Percentiles rank a stretch among this genome's conserved stretches.
Conservation (phyloP, 1,140 invertebrate species). For the Oryctes rhinoceros region DNA sequence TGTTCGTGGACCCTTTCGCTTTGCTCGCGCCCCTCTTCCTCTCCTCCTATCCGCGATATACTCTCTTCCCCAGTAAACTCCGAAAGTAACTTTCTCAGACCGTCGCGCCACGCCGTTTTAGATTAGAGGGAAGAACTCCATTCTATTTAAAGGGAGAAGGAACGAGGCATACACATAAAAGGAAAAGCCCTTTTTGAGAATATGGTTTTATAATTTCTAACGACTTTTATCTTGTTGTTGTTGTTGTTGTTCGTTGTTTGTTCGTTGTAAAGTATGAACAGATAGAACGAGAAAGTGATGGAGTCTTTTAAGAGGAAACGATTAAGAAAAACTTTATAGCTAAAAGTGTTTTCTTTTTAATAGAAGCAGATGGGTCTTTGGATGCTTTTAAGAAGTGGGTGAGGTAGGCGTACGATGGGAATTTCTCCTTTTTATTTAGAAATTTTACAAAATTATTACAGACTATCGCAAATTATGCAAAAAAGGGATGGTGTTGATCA, state of each 20-base stretch:
- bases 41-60: too few relatives aligned
- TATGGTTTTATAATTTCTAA: not conserved
- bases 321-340: not conserved
- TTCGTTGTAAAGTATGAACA: not conserved
- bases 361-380: not conserved
- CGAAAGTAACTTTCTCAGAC: not conserved
- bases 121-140: not conserved
- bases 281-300: not conserved
- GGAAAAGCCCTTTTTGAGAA: not conserved
- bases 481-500: too few relatives aligned
- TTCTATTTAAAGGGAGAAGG: not conserved
- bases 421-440: too few relatives aligned
- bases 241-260: not conserved
- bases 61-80: not conserved
- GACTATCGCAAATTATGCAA: too few relatives aligned
- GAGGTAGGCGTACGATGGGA: too few relatives aligned
- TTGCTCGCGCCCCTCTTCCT: too few relatives aligned
- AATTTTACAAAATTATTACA: too few relatives aligned
- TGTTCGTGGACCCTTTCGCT: not conserved
- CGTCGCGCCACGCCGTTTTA: not conserved
- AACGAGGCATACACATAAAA: not conserved
- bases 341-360: constrained; percentile 3
- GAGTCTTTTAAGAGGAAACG: not conserved
- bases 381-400: not conserved
- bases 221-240: constrained; percentile 12